Evolutionary conservation across 2,797 vertebrate genomes (phyloP).

Genomic region (Clarias platycephalus): DNA sequence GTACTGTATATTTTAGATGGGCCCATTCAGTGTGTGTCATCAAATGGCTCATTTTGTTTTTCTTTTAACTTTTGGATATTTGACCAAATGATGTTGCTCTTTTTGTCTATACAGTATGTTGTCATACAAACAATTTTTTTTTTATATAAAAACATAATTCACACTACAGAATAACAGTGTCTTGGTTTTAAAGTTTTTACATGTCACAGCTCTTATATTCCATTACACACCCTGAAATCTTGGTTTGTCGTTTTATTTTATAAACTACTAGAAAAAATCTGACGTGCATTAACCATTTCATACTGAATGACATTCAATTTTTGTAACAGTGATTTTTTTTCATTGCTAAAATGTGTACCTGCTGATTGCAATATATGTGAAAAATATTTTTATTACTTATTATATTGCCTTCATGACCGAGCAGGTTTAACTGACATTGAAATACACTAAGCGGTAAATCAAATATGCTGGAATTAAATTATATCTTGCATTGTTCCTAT

Average conservation of each 20-base stretch:
- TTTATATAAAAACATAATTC: not conserved
- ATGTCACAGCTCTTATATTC: not conserved
- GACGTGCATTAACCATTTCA: not conserved
- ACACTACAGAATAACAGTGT: not conserved
- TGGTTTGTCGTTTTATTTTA: not conserved
- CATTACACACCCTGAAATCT: not conserved
- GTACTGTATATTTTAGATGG: not conserved
- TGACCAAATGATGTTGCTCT: not conserved
- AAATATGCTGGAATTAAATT: not conserved
- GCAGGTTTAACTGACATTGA: not conserved
- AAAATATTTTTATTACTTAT: slow-evolving; percentile 5
- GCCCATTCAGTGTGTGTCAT: not conserved
- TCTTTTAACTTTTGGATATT: not conserved
- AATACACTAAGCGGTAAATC: not conserved
- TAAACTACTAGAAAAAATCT: not conserved
- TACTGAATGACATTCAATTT: not conserved
- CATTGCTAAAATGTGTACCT: not conserved
- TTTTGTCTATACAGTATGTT: not conserved
- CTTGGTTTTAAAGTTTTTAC: not conserved
- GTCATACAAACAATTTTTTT: not conserved
- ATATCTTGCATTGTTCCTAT: not conserved
- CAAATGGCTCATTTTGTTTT: not conserved
- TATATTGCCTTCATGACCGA: not conserved
- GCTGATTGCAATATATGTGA: not conserved
- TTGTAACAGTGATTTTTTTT: not conserved